Percentiles rank a stretch among this genome's conserved stretches.
These are phyloP conservation scores for Siphlonurus alternatus DNA, from an alignment of 2,888 invertebrate genomes.

Conservation along the genomic window DNA sequence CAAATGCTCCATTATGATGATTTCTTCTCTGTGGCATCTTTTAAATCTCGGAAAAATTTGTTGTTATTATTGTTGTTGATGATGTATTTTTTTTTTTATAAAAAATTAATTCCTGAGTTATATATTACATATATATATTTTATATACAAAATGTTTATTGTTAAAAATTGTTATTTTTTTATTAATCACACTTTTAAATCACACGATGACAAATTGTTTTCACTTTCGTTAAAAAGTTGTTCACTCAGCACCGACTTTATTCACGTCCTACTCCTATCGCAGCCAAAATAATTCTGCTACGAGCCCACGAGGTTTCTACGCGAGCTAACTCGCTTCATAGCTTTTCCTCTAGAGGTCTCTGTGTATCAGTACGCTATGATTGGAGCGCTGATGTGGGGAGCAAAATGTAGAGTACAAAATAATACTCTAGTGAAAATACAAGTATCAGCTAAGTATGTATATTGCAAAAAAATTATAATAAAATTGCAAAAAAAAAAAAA, in stretches of 20 bases:
- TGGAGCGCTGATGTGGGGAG: too few species aligned
- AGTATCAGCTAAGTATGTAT: too few species aligned
- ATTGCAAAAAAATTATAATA: too few species aligned
- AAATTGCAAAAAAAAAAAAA: too few species aligned
- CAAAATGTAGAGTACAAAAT: too few species aligned
- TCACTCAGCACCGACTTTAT: not conserved
- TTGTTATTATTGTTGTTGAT: too few species aligned
- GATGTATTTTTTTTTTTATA: too few species aligned
- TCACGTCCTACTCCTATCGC: not conserved
- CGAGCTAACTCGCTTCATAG: not conserved
- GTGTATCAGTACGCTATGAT: not conserved
- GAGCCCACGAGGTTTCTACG: not conserved
- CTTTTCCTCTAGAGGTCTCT: not conserved
- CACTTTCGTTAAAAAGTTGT: not conserved
- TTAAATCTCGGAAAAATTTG: too few species aligned
- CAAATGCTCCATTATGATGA: slow-evolving; percentile 6
- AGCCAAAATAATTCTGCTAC: not conserved
- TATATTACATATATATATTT: too few species aligned
- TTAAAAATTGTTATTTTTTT: not conserved
- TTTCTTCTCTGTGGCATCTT: slow-evolving; percentile 15
- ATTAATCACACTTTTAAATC: not conserved
- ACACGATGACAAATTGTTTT: not conserved
- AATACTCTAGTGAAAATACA: too few species aligned
- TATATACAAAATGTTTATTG: not conserved
- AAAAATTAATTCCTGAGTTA: not conserved